Percentiles rank a stretch among this genome's conserved stretches.
Conservation (phyloP, 1,140 invertebrate species). For the Zaprionus gabonicus region DNA sequence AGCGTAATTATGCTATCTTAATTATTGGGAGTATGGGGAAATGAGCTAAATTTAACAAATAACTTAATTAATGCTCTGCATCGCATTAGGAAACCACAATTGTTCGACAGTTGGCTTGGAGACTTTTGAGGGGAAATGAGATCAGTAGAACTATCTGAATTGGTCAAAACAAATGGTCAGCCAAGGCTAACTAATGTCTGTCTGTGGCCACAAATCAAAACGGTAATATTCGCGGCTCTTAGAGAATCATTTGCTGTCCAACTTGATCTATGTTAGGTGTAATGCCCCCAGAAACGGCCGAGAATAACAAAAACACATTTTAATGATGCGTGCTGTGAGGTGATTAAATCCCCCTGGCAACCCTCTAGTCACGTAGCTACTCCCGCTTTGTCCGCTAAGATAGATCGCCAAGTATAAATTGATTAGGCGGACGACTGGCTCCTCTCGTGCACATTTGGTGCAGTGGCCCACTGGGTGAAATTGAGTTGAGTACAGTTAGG, state of each 20-base stretch:
- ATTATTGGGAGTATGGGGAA: background rate
- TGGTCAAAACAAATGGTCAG: slow-evolving; percentile 7
- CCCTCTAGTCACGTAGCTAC: no score
- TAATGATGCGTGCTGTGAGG: slow-evolving; percentile 70
- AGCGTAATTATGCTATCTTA: background rate
- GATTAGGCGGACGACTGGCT: slow-evolving; percentile 26
- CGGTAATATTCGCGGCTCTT: slow-evolving; percentile 12
- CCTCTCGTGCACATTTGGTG: slow-evolving; percentile 75
- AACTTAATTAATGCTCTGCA: background rate
- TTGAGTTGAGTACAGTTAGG: slow-evolving; percentile 73
- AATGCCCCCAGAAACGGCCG: slow-evolving; percentile 9
- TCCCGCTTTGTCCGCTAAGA: background rate
- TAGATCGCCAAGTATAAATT: slow-evolving; percentile 21
- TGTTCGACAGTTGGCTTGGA: background rate
- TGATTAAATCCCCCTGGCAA: slow-evolving; percentile 49
- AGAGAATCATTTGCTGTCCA: no score
- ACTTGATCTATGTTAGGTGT: background rate
- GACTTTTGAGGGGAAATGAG: slow-evolving; percentile 1
- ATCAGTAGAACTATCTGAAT: slow-evolving; percentile 1
- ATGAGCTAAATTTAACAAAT: background rate
- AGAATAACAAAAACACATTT: slow-evolving; percentile 47
- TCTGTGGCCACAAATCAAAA: slow-evolving; percentile 26
- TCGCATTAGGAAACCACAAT: background rate
- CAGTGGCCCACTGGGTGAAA: slow-evolving; percentile 83
- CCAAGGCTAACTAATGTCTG: slow-evolving; percentile 16